Conservation (phyloP, 2,888 invertebrate genomes). For the Eudasyphora cyanicolor region DNA sequence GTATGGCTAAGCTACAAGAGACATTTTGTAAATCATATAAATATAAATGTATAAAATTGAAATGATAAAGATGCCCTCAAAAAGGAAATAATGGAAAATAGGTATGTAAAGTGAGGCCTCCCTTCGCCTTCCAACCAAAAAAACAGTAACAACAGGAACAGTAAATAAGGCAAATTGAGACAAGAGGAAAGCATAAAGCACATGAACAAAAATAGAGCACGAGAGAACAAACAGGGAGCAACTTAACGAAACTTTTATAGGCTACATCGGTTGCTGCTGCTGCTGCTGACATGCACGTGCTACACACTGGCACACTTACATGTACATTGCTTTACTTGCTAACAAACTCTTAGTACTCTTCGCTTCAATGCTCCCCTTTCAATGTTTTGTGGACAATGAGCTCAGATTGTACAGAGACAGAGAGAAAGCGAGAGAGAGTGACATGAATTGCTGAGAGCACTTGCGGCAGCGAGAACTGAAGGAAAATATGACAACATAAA, state of each 20-base stretch:
- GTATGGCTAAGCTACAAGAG: not conserved
- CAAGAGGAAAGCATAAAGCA: conserved; percentile 17
- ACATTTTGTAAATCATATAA: not conserved
- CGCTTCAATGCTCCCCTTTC: not conserved
- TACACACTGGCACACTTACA: conserved; percentile 11
- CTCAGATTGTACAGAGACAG: not conserved
- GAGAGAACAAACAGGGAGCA: conserved; percentile 27
- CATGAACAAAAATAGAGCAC: conserved; percentile 18
- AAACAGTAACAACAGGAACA: conserved; percentile 45
- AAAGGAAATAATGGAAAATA: conserved; percentile 13
- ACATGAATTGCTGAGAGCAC: conserved; percentile 7
- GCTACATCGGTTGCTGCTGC: too few species aligned
- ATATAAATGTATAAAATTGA: conserved; percentile 28
- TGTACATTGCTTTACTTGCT: not conserved
- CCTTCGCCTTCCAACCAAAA: too few species aligned
- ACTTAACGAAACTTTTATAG: conserved; percentile 62
- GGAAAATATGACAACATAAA: conserved; percentile 47
- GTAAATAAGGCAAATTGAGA: not conserved
- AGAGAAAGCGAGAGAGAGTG: conserved; percentile 11
- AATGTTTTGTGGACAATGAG: too few species aligned
- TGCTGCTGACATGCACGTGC: conserved; percentile 48
- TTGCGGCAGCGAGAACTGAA: not conserved
- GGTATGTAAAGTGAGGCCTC: conserved; percentile 15
- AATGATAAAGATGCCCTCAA: not conserved
- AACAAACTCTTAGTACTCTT: not conserved